phyloP scores from a whole-genome alignment of 2,113 vertebrate species.

The Carassius gibelio region DNA sequence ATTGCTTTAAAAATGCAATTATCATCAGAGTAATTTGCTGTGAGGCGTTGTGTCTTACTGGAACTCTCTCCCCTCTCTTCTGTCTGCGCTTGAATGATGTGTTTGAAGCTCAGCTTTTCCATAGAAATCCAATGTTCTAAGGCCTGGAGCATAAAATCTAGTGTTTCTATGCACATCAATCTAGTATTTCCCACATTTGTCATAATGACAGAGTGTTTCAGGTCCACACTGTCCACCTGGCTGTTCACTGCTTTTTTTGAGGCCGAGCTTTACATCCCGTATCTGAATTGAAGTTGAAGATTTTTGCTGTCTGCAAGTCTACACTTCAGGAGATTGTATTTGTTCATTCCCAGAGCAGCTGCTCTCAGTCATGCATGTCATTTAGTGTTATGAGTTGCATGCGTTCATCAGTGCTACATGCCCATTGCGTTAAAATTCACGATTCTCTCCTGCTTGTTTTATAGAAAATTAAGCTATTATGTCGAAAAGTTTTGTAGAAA shows the following conservation, averaged over 20 bases:
- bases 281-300: not conserved
- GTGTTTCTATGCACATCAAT: constrained; percentile 10
- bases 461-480: not conserved
- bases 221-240: constrained; percentile 48
- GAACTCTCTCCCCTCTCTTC: not conserved
- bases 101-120: not conserved
- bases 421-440: not conserved
- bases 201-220: constrained; percentile 56
- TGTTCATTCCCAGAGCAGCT: not conserved
- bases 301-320: constrained; percentile 5
- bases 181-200: not conserved
- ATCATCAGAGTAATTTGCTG: not conserved
- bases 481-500: not conserved
- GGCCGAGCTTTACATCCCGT: not conserved
- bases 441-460: constrained; percentile 2
- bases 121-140: not conserved
- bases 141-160: not conserved
- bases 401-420: constrained; percentile 8
- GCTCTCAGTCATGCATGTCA: constrained; percentile 31
- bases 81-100: not conserved
- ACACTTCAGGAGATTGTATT: too few species aligned
- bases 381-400: constrained; percentile 53
- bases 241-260: not conserved
- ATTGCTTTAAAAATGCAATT: too few species aligned
- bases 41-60: not conserved